Percentiles rank a stretch among this genome's conserved stretches.
Evolutionary conservation across 2,888 invertebrate genomes (phyloP).

Genomic region (Coecobrya sp.): DNA sequence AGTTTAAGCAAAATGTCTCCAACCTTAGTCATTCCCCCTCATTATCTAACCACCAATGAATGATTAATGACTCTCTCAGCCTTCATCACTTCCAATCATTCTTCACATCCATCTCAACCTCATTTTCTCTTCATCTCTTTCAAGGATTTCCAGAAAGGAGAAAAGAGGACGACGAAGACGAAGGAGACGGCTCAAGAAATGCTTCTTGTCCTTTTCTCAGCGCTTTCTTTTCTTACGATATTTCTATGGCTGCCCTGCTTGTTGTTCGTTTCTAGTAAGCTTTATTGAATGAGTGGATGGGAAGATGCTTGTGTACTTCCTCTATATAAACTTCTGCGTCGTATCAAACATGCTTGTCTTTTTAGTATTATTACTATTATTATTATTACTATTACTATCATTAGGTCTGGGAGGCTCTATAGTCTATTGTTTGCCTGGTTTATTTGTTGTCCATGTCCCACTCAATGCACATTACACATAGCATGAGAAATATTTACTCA

Average conservation of each 20-base stretch:
- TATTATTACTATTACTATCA: too few relatives aligned
- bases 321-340: background rate
- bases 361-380: background rate
- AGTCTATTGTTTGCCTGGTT: constrained; percentile 1
- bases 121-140: constrained; percentile 71
- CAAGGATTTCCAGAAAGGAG: constrained; percentile 18
- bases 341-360: background rate
- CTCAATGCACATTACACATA: too few relatives aligned
- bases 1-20: constrained; percentile 82
- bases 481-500: too few relatives aligned
- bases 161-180: constrained; percentile 14
- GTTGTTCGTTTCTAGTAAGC: background rate
- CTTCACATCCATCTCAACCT: constrained; percentile 83
- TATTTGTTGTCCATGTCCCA: too few relatives aligned
- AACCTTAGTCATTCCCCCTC: constrained; percentile 80
- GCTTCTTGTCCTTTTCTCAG: constrained; percentile 1
- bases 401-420: background rate
- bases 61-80: constrained; percentile 85
- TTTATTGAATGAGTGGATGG: background rate
- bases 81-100: constrained; percentile 85
- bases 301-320: background rate
- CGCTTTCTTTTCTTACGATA: background rate
- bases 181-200: background rate
- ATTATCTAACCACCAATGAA: constrained; percentile 86
- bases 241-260: background rate